Base-by-base conservation (phyloP, 2,113 vertebrate species). In the Mastomys coucha region DNA sequence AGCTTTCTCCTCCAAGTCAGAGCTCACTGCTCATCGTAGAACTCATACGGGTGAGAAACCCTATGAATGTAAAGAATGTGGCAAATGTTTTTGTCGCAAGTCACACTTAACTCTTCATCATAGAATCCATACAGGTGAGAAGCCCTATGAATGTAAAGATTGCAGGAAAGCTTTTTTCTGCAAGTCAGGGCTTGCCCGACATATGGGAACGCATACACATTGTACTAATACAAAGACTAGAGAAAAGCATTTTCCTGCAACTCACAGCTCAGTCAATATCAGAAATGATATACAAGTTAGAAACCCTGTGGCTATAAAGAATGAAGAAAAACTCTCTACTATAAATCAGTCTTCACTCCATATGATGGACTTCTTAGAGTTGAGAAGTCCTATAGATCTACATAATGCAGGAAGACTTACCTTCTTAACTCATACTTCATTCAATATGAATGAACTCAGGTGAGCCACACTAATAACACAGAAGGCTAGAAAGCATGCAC, bases 61-160 rank as follows among this genome's bases (percentile, higher is more conserved):
- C 42, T 87, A 87, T 69, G 63, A 51, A 33, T 87, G 84, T 69
- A 36, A 33, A 87, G 63, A 87, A 13, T 87, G 84, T 36, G 84
- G 84, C 31, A 87, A 87, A 51, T 87, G 84, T 69, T 87, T 87
- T 63, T 87, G 63, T 63, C 84, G 84, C 42, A 87, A 87, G 84
- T 87, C 84, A 36, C 84, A 87, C 65, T 87, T 87, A 69, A 87
- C 84, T 69, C 84, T 87, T 4, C 84, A 87, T 51, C 63, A 87
- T 22, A 69, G 63, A 69, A 87, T 87, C 31, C 84, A 87, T 36
- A 87, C 84, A 69, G 84, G 84, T 24, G 84, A 87, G 63, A 87
- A 87, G 63, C 84, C 84, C 63, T 87, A 87, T 69, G 84, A 87
- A 28, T 87, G 84, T 51, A 69, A 69, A 87, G 84, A 87, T 14